These are phyloP conservation scores for Henricia sp. DNA, from an alignment of 53 echinoderm and acorn worm species.

Conservation along the genomic window DNA sequence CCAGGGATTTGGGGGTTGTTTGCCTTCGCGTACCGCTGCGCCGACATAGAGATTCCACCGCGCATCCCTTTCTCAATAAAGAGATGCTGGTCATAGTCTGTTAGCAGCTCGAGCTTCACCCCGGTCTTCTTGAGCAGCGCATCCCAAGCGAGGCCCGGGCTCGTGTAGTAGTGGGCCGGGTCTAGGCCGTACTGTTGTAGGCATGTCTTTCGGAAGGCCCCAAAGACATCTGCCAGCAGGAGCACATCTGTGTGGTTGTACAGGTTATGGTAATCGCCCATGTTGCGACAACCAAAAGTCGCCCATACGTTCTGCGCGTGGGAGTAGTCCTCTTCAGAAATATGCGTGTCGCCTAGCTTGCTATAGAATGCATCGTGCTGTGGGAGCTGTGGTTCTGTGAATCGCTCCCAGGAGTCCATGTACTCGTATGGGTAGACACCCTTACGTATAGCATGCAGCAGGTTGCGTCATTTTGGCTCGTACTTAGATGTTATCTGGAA, in stretches of 20 bases:
- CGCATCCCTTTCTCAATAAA: slow-evolving; percentile 51
- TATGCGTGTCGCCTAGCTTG: slow-evolving; percentile 45
- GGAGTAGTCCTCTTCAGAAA: slow-evolving; percentile 30
- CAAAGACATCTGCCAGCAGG: too few species aligned
- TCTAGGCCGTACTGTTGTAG: slow-evolving; percentile 13
- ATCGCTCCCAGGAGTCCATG: slow-evolving; percentile 47
- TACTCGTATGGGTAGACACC: too few species aligned
- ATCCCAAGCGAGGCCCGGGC: slow-evolving; percentile 9
- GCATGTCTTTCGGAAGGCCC: slow-evolving; percentile 29
- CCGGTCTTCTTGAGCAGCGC: slow-evolving; percentile 15
- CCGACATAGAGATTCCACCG: slow-evolving; percentile 57
- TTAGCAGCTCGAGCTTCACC: slow-evolving; percentile 14
- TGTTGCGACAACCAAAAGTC: too few species aligned
- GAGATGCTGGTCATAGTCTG: slow-evolving; percentile 32
- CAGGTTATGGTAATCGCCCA: too few species aligned
- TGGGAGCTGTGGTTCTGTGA: slow-evolving; percentile 43
- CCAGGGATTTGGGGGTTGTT: slow-evolving; percentile 37
- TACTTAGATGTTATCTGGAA: too few species aligned
- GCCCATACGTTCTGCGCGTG: too few species aligned
- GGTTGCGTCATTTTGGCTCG: too few species aligned
- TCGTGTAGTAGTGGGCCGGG: slow-evolving; percentile 21
- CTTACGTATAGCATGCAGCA: slow-evolving; percentile 67
- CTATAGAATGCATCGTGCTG: slow-evolving; percentile 40
- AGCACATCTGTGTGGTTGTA: too few species aligned
- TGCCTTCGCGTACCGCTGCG: slow-evolving; percentile 29